A percentile compares a stretch with the other conserved stretches of the same genome.
Evolutionary conservation across 1,140 invertebrate genomes (phyloP).

Genomic region (Octopus sinensis): DNA sequence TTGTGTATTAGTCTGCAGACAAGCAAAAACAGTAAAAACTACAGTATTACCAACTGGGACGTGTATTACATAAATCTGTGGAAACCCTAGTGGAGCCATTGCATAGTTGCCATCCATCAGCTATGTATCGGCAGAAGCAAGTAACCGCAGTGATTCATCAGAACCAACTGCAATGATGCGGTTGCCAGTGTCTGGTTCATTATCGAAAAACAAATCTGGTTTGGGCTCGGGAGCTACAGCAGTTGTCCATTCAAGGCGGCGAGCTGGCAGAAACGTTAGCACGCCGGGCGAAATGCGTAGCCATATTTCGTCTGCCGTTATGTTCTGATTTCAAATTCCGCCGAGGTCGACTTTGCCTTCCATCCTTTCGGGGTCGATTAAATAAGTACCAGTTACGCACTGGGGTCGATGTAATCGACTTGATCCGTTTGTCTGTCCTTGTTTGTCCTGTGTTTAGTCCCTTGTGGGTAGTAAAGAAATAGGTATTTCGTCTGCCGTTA

Average conservation of each 20-base stretch:
- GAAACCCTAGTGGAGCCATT: neutral
- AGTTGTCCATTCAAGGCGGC: neutral
- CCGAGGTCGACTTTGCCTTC: too few relatives aligned
- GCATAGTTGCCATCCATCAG: neutral
- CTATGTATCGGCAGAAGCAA: neutral
- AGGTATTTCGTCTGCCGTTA: too few relatives aligned
- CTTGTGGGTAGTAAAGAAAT: too few relatives aligned
- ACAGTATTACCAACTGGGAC: neutral
- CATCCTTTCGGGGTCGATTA: too few relatives aligned
- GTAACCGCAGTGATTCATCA: slow-evolving; percentile 9
- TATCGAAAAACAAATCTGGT: slow-evolving; percentile 15
- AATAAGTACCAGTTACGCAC: too few relatives aligned
- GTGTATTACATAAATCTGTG: neutral
- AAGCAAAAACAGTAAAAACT: slow-evolving; percentile 16
- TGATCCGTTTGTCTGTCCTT: too few relatives aligned
- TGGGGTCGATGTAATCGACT: too few relatives aligned
- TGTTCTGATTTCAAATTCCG: too few relatives aligned
- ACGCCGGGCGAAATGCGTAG: too few relatives aligned
- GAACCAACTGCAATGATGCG: slow-evolving; percentile 6
- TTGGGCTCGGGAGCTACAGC: slow-evolving; percentile 13
- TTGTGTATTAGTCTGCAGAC: slow-evolving; percentile 10
- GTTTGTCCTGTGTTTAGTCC: too few relatives aligned
- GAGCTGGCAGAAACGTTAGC: too few relatives aligned
- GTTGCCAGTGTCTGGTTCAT: slow-evolving; percentile 7
- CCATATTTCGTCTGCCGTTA: too few relatives aligned